These are phyloP conservation scores for Menura novaehollandiae DNA, from an alignment of 2,113 vertebrate species.

Conservation along the genomic window DNA sequence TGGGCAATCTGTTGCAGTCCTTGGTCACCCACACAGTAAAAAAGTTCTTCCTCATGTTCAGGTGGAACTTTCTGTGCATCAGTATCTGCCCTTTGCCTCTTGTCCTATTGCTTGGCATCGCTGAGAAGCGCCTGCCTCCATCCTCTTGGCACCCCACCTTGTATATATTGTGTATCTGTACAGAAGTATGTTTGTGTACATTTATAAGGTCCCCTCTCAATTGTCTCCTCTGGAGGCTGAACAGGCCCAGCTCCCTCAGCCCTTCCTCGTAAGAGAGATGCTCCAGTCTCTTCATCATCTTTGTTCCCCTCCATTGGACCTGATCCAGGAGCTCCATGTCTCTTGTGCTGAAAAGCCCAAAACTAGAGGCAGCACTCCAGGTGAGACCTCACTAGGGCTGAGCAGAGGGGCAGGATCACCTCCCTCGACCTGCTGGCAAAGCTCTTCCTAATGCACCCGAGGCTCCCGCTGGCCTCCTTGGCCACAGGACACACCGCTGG, in stretches of 20 bases:
- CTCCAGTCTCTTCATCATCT: background rate
- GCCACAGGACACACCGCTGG: background rate
- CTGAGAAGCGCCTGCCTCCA: background rate
- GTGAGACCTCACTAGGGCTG: background rate
- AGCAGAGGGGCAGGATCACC: background rate
- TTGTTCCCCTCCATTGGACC: background rate
- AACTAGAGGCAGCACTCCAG: background rate
- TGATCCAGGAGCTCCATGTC: background rate
- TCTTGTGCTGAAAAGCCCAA: background rate
- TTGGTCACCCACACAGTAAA: background rate
- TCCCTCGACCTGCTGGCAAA: background rate
- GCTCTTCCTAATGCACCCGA: background rate
- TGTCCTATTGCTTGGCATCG: background rate
- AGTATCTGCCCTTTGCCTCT: background rate
- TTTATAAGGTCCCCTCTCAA: background rate
- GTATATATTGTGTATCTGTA: fast-evolving
- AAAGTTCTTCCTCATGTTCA: background rate
- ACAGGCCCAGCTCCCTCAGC: fast-evolving
- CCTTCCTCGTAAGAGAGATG: background rate
- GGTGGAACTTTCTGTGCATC: background rate
- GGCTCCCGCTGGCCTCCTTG: fast-evolving
- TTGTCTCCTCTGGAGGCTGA: fast-evolving
- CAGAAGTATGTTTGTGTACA: background rate
- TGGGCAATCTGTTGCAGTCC: no score
- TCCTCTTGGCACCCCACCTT: background rate